A percentile compares a stretch with the other conserved stretches of the same genome.
Evolutionary conservation across 2,888 invertebrate species (phyloP).

Genomic region (Hypena proboscidalis): DNA sequence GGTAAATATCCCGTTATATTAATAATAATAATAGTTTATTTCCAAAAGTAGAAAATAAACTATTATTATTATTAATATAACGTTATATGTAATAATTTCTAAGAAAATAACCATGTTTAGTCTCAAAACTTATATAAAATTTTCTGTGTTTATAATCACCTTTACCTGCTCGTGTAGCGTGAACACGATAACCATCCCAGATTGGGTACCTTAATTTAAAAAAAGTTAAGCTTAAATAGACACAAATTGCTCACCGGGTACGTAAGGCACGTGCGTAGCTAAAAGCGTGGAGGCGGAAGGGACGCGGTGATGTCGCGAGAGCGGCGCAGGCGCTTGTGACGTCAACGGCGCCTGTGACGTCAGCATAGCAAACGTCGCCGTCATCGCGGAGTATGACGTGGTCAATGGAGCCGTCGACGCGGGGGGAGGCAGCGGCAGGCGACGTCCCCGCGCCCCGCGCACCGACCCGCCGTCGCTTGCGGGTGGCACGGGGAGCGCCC

Average conservation of each 20-base stretch:
- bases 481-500: slow-evolving; percentile 72
- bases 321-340: slow-evolving; percentile 48
- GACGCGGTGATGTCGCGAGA: slow-evolving; percentile 49
- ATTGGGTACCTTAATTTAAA: too few relatives aligned
- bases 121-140: too few relatives aligned
- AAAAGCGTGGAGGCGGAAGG: slow-evolving; percentile 61
- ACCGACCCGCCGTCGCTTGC: slow-evolving; percentile 72
- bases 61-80: too few relatives aligned
- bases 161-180: too few relatives aligned
- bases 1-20: too few relatives aligned
- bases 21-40: too few relatives aligned
- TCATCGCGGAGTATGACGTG: slow-evolving; percentile 39
- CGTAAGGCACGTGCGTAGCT: slow-evolving; percentile 78
- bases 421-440: slow-evolving; percentile 71
- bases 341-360: slow-evolving; percentile 54
- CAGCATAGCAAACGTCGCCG: slow-evolving; percentile 34
- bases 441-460: slow-evolving; percentile 67
- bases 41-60: too few relatives aligned
- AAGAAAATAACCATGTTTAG: too few relatives aligned
- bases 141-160: too few relatives aligned
- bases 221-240: slow-evolving; percentile 1
- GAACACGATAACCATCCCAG: too few relatives aligned
- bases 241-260: slow-evolving; percentile 60
- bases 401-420: slow-evolving; percentile 54
- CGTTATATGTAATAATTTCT: too few relatives aligned